Base-by-base conservation (phyloP, 2,113 vertebrate species). In the Cryptotis parvus region DNA sequence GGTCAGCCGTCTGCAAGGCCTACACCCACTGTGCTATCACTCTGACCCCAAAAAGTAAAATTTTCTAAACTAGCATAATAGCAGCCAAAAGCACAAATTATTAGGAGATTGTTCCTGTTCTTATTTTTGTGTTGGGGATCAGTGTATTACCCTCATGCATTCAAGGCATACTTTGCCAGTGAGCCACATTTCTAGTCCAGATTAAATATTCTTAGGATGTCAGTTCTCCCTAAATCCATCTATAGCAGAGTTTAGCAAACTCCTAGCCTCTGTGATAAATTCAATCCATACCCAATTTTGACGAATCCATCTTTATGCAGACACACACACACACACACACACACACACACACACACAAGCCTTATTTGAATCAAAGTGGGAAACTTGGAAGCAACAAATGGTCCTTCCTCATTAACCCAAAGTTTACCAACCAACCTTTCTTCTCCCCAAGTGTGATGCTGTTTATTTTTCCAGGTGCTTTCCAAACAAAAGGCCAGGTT, bases 21-120 rank as follows among this genome's bases (percentile, higher is more conserved):
- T n/a, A n/a, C n/a, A n/a, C n/a, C n/a, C n/a, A n/a, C n/a, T n/a
- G n/a, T n/a, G n/a, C n/a, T n/a, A n/a, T n/a, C n/a, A n/a, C n/a
- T n/a, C n/a, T n/a, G n/a, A n/a, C n/a, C n/a, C n/a, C n/a, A 6
- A 37, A 83, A 86, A 70, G 10, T 83, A 87, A 70, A 80, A 70
- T 16, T 20, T 26, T 27, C 41, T 80, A 22, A 45, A 55, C 72
- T 73, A 77, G 2, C 41, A 83, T 72, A 77, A 14, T 82, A 70
- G 16, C 35, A 83, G 55, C 9, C 7, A 69, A 82, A 78, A 43
- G 9, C 29, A 37, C 20, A 77, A 83, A 43, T 39, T 73, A 55
- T 73, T 79, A 76, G 12, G 43, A 74, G 55, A 58, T 58, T 58
- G 55, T 58, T 58, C 16, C 55, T 58, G 55, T 58, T 58, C 55